Base-by-base conservation (phyloP, 1,140 invertebrate genomes). In the Elymnias hypermnestra region DNA sequence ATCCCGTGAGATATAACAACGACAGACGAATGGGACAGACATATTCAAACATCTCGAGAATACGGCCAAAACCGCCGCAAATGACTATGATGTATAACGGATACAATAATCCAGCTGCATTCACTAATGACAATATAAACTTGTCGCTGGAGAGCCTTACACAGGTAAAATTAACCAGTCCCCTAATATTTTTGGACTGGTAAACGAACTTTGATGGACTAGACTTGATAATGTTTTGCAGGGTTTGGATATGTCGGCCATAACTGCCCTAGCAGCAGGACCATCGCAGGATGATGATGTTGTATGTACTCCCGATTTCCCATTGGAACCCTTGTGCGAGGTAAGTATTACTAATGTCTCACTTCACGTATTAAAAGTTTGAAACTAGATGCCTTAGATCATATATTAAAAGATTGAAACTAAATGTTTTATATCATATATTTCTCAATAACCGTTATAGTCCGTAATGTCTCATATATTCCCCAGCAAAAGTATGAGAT, bases 251-350 rank as follows among this genome's bases (percentile, higher is more conserved):
- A 81, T 86, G 67, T 46, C 72, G 9, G 46, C 75, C 3, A 63
- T 85, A 13, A 52, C 69, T 9, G 48, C 62, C 5, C 49, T 81
- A 45, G 19, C 53, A 7, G 57, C 49, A 22, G n/a, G 2, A 2
- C 13, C 26, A 3, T 43, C 40, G 3, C 61, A 65, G 26, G 70
- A 86, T 33, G 72, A 85, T 57, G 72, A 79, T 61, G 76, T 87
- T 17, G 82, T 87, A 1, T 87, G 86, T 52, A 87, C 84, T 13
- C 86, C 86, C 2, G 86, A 87, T 62, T 78, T 87, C 23, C 85
- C 83, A 0, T 43, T 86, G 41, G 82, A 87, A 37, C 75, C 84
- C 7, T 46, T 86, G 5, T 84, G 79, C 47, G 84, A 87, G 71
- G 78, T 87, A 72, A 44, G n/a, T 0, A 8, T 21, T 17, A 1